These are phyloP conservation scores for Enteromius thamalakanensis DNA, from an alignment of 2,797 vertebrate species.

Conservation along the genomic window DNA sequence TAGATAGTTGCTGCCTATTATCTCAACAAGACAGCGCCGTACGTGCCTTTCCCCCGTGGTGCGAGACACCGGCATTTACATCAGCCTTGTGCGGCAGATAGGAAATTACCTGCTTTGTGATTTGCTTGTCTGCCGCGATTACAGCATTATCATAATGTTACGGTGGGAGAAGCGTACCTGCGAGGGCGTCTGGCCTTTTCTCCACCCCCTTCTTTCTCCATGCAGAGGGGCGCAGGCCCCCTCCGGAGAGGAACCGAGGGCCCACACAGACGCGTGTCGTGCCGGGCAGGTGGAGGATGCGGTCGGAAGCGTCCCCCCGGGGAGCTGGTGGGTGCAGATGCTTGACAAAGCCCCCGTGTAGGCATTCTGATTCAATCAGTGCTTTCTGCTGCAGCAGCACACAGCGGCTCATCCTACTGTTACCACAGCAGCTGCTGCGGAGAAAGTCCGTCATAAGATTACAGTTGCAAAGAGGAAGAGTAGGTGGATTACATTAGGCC, in stretches of 20 bases:
- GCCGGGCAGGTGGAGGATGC: conserved; percentile 51
- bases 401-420: conserved; percentile 70
- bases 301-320: conserved; percentile 51
- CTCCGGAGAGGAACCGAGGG: conserved; percentile 32
- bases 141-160: conserved; percentile 75
- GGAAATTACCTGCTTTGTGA: conserved; percentile 74
- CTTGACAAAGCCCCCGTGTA: conserved; percentile 55
- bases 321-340: conserved; percentile 72
- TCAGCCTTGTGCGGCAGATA: conserved; percentile 62
- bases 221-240: conserved; percentile 37
- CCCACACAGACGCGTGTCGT: conserved; percentile 53
- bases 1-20: conserved; percentile 76
- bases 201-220: conserved; percentile 16
- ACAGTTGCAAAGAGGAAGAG: conserved; percentile 31
- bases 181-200: conserved; percentile 37
- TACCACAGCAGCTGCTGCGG: conserved; percentile 74
- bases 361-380: conserved; percentile 68
- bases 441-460: conserved; percentile 71
- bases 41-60: conserved; percentile 66
- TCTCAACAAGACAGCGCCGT: conserved; percentile 65
- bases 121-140: conserved; percentile 69
- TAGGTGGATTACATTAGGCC: conserved; percentile 28
- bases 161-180: conserved; percentile 24
- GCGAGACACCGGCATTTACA: conserved; percentile 71
- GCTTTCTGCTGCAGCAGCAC: conserved; percentile 78